Conservation (phyloP, 2,888 invertebrate genomes). For the Lycia hirtaria region DNA sequence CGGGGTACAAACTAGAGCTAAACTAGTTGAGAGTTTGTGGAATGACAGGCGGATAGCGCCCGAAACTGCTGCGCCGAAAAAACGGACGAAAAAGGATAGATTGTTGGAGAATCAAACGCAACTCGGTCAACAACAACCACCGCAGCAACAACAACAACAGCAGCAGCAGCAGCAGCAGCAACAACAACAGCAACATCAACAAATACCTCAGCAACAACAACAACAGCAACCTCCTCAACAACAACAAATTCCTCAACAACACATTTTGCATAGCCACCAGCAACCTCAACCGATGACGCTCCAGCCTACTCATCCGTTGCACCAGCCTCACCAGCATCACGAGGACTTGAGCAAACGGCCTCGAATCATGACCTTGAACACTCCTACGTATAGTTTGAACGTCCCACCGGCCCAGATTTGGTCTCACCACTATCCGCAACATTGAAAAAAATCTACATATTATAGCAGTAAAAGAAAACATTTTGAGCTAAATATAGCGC, state of each 20-base stretch:
- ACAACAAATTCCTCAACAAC: slow-evolving; percentile 33
- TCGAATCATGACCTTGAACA: slow-evolving; percentile 62
- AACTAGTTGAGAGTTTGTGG: slow-evolving; percentile 68
- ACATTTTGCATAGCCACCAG: slow-evolving; percentile 28
- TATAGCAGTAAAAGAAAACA: neutral
- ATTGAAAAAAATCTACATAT: slow-evolving; percentile 45
- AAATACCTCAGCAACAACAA: slow-evolving; percentile 4
- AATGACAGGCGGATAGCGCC: slow-evolving; percentile 64
- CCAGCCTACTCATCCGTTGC: slow-evolving; percentile 36
- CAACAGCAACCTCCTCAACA: slow-evolving; percentile 32
- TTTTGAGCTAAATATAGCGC: neutral
- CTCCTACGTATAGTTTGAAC: slow-evolving; percentile 62
- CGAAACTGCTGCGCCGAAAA: slow-evolving; percentile 61
- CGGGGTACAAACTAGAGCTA: slow-evolving; percentile 58
- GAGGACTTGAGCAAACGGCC: slow-evolving; percentile 72
- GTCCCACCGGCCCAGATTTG: slow-evolving; percentile 68
- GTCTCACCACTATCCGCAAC: slow-evolving; percentile 76
- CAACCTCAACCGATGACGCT: slow-evolving; percentile 32
- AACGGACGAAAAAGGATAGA: slow-evolving; percentile 68
- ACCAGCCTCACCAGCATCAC: slow-evolving; percentile 48
- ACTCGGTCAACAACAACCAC: slow-evolving; percentile 13
- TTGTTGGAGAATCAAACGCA: slow-evolving; percentile 51
- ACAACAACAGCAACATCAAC: slow-evolving; percentile 7
- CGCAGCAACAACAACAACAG: slow-evolving; percentile 20
- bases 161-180: slow-evolving; percentile 16